Conservation (phyloP, 2,797 vertebrate species). For the Melanotaenia parkinsoni region DNA sequence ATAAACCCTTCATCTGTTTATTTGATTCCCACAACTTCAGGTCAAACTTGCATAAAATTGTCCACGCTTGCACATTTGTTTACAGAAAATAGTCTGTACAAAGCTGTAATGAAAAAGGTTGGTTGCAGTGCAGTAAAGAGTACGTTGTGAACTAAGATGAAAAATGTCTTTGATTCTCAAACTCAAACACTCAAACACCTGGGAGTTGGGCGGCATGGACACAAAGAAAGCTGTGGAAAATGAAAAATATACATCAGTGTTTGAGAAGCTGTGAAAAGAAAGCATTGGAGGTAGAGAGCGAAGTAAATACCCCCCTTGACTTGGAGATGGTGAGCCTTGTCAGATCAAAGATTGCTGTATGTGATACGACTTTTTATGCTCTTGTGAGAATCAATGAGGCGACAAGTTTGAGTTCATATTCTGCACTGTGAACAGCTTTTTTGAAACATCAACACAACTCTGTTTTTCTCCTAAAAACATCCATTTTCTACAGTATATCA, state of each 20-base stretch:
- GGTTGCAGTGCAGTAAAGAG: not conserved
- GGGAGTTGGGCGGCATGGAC: not conserved
- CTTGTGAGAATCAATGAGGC: constrained; percentile 1
- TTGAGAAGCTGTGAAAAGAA: not conserved
- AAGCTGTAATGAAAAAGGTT: not conserved
- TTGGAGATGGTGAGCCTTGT: not conserved
- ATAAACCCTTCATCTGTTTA: no score
- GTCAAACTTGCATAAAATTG: no score
- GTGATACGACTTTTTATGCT: constrained; percentile 1
- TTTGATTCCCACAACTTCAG: no score
- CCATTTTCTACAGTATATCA: no score
- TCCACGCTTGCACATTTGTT: not conserved
- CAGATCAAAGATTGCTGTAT: constrained; percentile 11
- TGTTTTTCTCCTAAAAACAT: no score
- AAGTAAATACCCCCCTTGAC: not conserved
- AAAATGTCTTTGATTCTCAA: constrained; percentile 7
- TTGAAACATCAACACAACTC: no score
- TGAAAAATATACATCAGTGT: not conserved
- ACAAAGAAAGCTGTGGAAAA: not conserved
- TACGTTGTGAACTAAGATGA: not conserved
- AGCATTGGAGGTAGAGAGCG: not conserved
- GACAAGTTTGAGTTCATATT: not conserved
- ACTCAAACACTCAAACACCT: constrained; percentile 3
- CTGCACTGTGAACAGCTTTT: no score
- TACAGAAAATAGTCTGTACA: not conserved